These are phyloP conservation scores for Brachionus plicatilis DNA, from an alignment of 1,140 invertebrate genomes.

Conservation along the genomic window DNA sequence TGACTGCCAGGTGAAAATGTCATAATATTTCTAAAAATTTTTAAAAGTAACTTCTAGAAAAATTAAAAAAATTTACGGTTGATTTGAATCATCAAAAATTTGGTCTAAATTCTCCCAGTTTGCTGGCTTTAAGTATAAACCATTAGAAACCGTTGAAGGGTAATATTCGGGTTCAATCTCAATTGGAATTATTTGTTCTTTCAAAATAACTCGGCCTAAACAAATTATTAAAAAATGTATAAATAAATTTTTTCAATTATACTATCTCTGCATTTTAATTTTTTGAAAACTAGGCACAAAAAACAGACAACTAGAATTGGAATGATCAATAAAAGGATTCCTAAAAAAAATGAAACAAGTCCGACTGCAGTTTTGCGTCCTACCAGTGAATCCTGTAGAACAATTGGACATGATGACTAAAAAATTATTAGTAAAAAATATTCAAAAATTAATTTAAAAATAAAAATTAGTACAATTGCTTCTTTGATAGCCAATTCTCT, in stretches of 20 bases:
- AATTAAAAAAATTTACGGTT: not conserved
- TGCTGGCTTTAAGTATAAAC: not conserved
- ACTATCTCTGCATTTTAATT: not conserved
- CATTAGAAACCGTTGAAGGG: not conserved
- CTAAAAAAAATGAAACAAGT: not conserved
- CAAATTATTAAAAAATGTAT: not conserved
- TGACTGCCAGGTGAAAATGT: not conserved
- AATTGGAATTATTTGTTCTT: not conserved
- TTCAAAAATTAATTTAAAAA: not conserved
- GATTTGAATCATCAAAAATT: not conserved
- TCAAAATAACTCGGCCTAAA: not conserved
- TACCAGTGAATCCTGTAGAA: not conserved
- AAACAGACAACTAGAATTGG: not conserved
- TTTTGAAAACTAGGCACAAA: not conserved
- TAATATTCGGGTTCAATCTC: not conserved
- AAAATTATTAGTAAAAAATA: not conserved
- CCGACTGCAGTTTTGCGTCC: not conserved
- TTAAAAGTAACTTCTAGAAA: not conserved
- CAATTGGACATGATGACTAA: not conserved
- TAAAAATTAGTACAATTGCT: not conserved
- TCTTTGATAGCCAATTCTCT: not conserved
- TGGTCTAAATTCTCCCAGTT: not conserved
- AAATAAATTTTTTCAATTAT: not conserved
- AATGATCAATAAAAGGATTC: not conserved
- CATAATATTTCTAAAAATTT: not conserved